These are phyloP conservation scores for Orthonyx spaldingii DNA, from an alignment of 2,113 vertebrate genomes.

Conservation along the genomic window DNA sequence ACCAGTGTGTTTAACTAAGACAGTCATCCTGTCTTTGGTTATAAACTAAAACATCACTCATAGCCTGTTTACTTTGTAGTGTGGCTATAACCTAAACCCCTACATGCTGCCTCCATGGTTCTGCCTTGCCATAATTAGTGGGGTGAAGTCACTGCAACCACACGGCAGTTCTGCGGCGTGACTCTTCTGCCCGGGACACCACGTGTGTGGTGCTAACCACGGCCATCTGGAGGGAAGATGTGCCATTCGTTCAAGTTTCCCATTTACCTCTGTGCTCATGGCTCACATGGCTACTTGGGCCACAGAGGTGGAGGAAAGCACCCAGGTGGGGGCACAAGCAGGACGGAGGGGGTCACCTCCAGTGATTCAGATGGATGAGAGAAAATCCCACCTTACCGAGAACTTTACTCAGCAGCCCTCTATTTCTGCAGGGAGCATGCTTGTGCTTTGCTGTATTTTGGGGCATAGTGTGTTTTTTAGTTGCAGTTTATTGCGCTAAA, in stretches of 20 bases:
- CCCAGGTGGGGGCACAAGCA: rapidly evolving
- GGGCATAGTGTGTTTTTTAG: rapidly evolving
- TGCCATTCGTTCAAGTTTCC: not conserved
- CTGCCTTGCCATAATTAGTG: not conserved
- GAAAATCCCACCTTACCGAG: rapidly evolving
- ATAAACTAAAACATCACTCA: not conserved
- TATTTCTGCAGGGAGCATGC: not conserved
- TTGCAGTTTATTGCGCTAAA: not conserved
- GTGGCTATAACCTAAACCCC: constrained; percentile 6
- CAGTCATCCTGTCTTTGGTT: not conserved
- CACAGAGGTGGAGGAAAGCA: not conserved
- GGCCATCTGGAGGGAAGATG: not conserved
- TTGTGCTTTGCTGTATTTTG: not conserved
- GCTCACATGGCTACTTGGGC: not conserved
- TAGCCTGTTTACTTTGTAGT: constrained; percentile 2
- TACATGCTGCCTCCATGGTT: not conserved
- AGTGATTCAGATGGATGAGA: not conserved
- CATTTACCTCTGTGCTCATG: not conserved
- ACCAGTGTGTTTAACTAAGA: not conserved
- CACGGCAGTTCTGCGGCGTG: rapidly evolving
- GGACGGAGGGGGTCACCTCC: not conserved
- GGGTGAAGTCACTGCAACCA: not conserved
- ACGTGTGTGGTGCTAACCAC: not conserved
- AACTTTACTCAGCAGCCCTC: not conserved
- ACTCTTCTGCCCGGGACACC: not conserved